A percentile compares a stretch with the other conserved stretches of the same genome.
Evolutionary conservation across 2,888 invertebrate species (phyloP).

Genomic region (Xanthia icteritia): DNA sequence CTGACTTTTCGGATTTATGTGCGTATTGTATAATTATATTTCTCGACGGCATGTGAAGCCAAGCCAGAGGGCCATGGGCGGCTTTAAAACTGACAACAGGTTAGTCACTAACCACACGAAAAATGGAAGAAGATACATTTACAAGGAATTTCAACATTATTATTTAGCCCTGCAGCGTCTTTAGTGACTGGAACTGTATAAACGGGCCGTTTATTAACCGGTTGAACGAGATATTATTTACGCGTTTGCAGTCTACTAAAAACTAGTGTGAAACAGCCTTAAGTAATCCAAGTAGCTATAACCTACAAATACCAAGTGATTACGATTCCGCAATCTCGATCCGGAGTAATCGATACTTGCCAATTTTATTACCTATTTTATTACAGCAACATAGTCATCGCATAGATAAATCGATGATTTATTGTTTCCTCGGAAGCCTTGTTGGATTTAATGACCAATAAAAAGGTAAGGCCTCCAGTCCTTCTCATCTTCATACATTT

Average conservation of each 20-base stretch:
- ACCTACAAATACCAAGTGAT: conserved; percentile 48
- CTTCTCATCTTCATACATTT: conserved; percentile 55
- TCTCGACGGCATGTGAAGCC: too few species aligned
- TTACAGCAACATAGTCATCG: conserved; percentile 69
- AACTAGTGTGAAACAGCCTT: not conserved
- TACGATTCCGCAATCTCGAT: conserved; percentile 56
- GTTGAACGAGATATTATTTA: not conserved
- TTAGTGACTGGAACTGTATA: not conserved
- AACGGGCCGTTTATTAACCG: conserved; percentile 9
- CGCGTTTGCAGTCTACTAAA: not conserved
- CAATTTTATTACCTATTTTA: conserved; percentile 72
- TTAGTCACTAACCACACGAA: too few species aligned
- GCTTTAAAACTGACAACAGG: too few species aligned
- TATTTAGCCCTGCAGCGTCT: not conserved
- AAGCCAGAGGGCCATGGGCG: too few species aligned
- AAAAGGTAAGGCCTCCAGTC: conserved; percentile 69
- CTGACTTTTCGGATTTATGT: too few species aligned
- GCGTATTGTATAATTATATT: too few species aligned
- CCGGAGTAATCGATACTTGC: conserved; percentile 65
- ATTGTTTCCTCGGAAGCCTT: conserved; percentile 73
- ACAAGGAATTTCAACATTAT: not conserved
- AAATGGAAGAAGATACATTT: too few species aligned
- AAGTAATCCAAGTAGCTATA: conserved; percentile 14
- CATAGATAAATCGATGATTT: conserved; percentile 75
- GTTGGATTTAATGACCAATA: conserved; percentile 77